Evolutionary conservation across 2,797 vertebrate species (phyloP), one percentile per base, ranked within the genome.

Genomic region (Neoniphon sammara): DNA sequence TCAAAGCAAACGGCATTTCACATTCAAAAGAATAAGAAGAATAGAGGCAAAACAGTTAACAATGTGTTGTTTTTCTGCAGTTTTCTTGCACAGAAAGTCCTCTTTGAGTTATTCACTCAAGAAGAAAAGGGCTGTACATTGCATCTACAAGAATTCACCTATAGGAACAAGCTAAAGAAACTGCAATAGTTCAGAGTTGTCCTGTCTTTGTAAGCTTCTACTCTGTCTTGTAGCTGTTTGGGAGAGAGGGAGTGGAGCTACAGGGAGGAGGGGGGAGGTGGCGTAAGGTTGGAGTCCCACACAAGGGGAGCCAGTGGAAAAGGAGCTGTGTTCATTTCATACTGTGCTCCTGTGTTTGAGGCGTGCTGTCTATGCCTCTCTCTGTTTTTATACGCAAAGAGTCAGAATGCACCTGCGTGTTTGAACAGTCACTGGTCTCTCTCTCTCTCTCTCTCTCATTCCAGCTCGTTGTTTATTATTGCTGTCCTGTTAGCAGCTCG

Each of bases 271-370:
- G 83, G 85, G 86, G 88, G 83, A 88, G 88, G 90, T 85, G 91
- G 90, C 87, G 88, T 81, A 85, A 88, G 87, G 89, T 89, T 87
- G 85, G 85, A 91, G 90, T 91, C 86, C 84, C 85, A 85, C 88
- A 91, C 87, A 88, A 89, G 89, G 84, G 87, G 84, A 91, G 89
- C 85, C 85, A 83, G 79, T 82, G 88, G 89, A 78, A 88, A 90
- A 88, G 82, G 72, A 91, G 82, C 83, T 27, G 87, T 70, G 71
- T 66, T 78, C 71, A 78, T 83, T 90, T 90, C 82, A 89, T 80
- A 87, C 85, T 84, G 83, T 83, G 87, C 78, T 83, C 42, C 74
- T 84, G 65, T 86, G 80, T 64, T 49, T 42, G 46, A 34, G 36
- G 63, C 44, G 47, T 81, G 86, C 85, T 70, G 80, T 86, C 69